These are phyloP conservation scores for Andrena camellia DNA, from an alignment of 2,888 invertebrate species.

Conservation along the genomic window DNA sequence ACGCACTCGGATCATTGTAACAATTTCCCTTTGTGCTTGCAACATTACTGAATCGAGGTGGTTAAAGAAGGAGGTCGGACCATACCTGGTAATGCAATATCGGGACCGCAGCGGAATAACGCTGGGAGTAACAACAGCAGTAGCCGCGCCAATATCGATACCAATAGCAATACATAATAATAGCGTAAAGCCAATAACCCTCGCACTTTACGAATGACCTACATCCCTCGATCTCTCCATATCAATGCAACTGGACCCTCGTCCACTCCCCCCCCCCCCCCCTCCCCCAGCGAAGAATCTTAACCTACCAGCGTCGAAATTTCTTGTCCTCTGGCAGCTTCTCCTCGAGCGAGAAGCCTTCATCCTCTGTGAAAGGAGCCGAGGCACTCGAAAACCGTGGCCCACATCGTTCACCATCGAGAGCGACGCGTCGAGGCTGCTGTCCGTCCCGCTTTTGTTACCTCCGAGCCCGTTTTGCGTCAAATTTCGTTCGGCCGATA, in stretches of 20 bases:
- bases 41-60: neutral
- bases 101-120: neutral
- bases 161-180: conserved; percentile 40
- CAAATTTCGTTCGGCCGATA: neutral
- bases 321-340: neutral
- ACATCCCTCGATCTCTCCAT: conserved; percentile 17
- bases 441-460: neutral
- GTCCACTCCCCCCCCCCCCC: neutral
- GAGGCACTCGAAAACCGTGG: neutral
- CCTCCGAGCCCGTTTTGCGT: neutral
- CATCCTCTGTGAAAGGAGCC: neutral
- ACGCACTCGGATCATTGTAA: no score
- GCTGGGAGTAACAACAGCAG: neutral
- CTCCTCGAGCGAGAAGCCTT: neutral
- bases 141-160: conserved; percentile 15
- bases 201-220: conserved; percentile 43
- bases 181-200: conserved; percentile 42
- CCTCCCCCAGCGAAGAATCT: neutral
- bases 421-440: neutral
- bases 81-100: neutral
- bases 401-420: conserved; percentile 1
- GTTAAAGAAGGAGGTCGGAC: neutral
- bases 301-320: neutral
- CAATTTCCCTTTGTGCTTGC: no score
- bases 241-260: conserved; percentile 26